Evolutionary conservation across 2,888 invertebrate species (phyloP).

Genomic region (Lymantria monacha): DNA sequence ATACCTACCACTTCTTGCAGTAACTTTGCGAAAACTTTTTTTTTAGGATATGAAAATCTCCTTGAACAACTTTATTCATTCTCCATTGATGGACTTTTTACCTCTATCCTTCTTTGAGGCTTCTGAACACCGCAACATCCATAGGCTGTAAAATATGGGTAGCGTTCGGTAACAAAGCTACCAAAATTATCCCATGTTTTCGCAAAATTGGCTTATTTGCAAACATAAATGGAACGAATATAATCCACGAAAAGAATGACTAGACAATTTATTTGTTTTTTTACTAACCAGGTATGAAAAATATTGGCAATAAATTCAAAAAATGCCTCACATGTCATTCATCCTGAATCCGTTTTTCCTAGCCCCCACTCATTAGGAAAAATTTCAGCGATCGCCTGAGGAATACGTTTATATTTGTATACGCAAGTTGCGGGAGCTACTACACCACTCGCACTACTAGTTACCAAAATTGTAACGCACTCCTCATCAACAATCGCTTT

Average conservation of each 20-base stretch:
- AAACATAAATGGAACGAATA: not conserved
- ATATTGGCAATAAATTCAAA: not conserved
- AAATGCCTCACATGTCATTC: not conserved
- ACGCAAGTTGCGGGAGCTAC: conserved; percentile 10
- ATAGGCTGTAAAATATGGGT: conserved; percentile 10
- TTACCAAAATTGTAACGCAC: conserved; percentile 9
- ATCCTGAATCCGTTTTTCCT: not conserved
- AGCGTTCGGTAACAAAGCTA: conserved; percentile 36
- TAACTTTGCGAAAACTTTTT: not conserved
- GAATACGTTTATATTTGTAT: conserved; percentile 14
- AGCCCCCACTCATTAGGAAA: too few species aligned
- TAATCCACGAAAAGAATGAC: not conserved
- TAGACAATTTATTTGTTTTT: not conserved
- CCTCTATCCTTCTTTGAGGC: conserved; percentile 40
- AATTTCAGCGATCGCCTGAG: conserved; percentile 3
- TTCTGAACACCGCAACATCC: conserved; percentile 7
- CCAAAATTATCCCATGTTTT: conserved; percentile 42
- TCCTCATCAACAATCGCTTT: conserved; percentile 16
- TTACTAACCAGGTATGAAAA: not conserved
- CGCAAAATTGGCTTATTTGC: conserved; percentile 47
- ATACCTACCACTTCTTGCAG: conserved; percentile 13
- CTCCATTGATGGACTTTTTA: conserved; percentile 10
- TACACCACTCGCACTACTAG: conserved; percentile 11
- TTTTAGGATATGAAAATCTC: conserved; percentile 1
- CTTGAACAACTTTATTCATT: not conserved